phyloP scores from a whole-genome alignment of 2,888 invertebrate species.

The Nymphalis c-album region DNA sequence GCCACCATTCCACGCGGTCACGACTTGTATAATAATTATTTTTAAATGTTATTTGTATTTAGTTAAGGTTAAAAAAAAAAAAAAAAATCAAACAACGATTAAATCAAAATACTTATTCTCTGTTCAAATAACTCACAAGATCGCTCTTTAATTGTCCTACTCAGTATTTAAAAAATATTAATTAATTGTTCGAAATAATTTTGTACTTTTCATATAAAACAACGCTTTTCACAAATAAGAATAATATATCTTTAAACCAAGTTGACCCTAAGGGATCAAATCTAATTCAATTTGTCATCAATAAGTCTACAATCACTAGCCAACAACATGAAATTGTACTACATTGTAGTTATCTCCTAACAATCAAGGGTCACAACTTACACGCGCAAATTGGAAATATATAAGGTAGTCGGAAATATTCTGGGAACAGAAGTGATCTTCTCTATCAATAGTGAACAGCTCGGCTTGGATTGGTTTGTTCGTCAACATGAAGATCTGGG shows the following conservation, averaged over 20 bases:
- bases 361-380: constrained; percentile 39
- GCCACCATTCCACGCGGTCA: too few species aligned
- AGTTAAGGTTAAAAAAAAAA: too few species aligned
- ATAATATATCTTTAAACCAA: neutral
- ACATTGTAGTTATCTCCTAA: constrained; percentile 42
- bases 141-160: too few species aligned
- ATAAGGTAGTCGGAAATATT: constrained; percentile 47
- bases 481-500: constrained; percentile 63
- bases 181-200: too few species aligned
- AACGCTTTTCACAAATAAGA: neutral
- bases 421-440: constrained; percentile 60
- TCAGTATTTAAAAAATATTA: too few species aligned
- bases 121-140: too few species aligned
- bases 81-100: too few species aligned
- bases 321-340: constrained; percentile 10
- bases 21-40: too few species aligned
- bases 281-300: neutral
- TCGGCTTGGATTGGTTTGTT: constrained; percentile 39
- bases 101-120: too few species aligned
- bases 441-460: constrained; percentile 48
- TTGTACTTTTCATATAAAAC: too few species aligned
- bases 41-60: too few species aligned
- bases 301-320: neutral
- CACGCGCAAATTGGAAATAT: constrained; percentile 61
- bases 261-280: constrained; percentile 6